Conservation (phyloP, 2,888 invertebrate species). For the Dasysyrphus tricinctus region DNA sequence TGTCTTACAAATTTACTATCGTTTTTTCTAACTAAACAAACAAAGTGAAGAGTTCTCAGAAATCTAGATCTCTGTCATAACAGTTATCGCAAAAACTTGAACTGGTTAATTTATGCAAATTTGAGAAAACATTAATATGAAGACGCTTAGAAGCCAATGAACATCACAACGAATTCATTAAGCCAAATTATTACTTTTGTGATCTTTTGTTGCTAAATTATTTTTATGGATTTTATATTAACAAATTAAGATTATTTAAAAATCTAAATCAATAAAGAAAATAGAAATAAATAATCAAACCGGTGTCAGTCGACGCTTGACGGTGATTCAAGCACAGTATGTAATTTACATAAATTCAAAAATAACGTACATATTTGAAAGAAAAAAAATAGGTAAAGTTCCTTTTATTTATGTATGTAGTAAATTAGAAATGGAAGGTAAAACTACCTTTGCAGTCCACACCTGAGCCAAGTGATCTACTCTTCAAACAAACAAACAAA, state of each 20-base stretch:
- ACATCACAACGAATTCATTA: neutral
- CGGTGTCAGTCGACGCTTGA: neutral
- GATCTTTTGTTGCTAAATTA: neutral
- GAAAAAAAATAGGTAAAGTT: neutral
- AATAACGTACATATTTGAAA: neutral
- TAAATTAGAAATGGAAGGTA: neutral
- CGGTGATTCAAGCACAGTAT: neutral
- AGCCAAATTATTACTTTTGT: neutral
- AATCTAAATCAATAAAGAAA: neutral
- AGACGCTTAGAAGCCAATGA: neutral
- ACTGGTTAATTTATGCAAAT: neutral
- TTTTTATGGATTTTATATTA: neutral
- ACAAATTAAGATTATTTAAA: neutral
- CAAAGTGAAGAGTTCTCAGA: too few relatives aligned
- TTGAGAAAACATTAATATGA: neutral
- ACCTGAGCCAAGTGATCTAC: slow-evolving; percentile 32
- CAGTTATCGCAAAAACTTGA: neutral
- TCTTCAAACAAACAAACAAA: slow-evolving; percentile 25
- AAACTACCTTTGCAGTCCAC: neutral
- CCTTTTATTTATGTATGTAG: neutral
- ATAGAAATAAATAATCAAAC: neutral
- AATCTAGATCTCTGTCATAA: too few relatives aligned
- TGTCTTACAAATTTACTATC: too few relatives aligned
- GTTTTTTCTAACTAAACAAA: too few relatives aligned
- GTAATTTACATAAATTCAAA: neutral